Base-by-base conservation (phyloP, 2,888 invertebrate species). In the Pherbina coryleti region DNA sequence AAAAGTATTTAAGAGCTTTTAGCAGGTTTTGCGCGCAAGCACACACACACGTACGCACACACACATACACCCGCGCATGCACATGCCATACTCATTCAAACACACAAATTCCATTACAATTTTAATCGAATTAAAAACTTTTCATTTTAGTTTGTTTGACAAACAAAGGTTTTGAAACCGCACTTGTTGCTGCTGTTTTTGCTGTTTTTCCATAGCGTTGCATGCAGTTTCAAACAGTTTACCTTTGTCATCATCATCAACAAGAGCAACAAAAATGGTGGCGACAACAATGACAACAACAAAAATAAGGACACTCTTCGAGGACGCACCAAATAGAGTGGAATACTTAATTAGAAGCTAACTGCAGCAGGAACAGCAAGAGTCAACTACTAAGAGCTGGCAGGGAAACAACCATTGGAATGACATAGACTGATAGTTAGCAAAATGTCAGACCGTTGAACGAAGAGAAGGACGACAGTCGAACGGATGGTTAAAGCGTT, bases 41-140 rank as follows among this genome's bases (percentile, higher is more conserved):
- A 31, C 31, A 55, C 34, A 31, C 37, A 71, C 31, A 57, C 4
- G 8, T 17, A 17, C n/a, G 5, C 53, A 70, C 25, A 28, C 51
- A 53, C 64, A 64, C 22, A 73, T 8, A n/a, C n/a, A n/a, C n/a
- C n/a, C n/a, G n/a, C n/a, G n/a, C 53, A 73, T n/a, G 22, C 5
- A 14, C 34, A 60, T 4, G 25, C 22, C 7, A 44, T 34, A 72
- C n/a, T 44, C 25, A 57, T 44, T 19, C 44, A 44, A 53, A 53
- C 25, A 37, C 44, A 44, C 60, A 57, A 44, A 74, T 74, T 44
- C 73, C 44, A 75, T 67, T 66, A 55, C 60, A 25, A 37, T 44
- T 75, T 55, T 75, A 75, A 75, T 37, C 55, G 75, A 75, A 67
- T 75, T 75, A 75, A 75, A 75, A 67, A 75, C 49, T 75, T 75